These are phyloP conservation scores for Gymnocheta viridis DNA, from an alignment of 2,888 invertebrate species.

Conservation along the genomic window DNA sequence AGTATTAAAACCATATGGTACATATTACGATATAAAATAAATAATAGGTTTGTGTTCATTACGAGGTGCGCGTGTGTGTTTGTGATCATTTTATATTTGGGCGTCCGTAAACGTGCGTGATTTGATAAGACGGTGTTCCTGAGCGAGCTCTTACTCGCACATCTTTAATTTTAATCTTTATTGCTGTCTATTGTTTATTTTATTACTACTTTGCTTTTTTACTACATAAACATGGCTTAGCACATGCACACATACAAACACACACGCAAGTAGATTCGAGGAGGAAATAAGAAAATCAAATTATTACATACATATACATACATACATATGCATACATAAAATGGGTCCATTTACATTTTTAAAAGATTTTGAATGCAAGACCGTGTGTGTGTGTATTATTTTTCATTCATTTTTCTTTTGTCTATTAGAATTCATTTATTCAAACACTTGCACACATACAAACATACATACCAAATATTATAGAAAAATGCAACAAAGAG, in stretches of 20 bases:
- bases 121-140: too few species aligned
- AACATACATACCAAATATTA: background rate
- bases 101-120: too few species aligned
- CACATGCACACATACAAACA: background rate
- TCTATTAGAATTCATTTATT: constrained; percentile 16
- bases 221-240: background rate
- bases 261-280: background rate
- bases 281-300: background rate
- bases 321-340: background rate
- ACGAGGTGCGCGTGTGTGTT: too few species aligned
- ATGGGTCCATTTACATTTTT: background rate
- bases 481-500: background rate
- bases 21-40: too few species aligned
- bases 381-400: background rate
- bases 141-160: too few species aligned
- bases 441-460: background rate
- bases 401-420: constrained; percentile 7
- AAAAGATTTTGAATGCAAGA: background rate
- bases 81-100: too few species aligned
- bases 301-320: background rate
- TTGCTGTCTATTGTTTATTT: constrained; percentile 43
- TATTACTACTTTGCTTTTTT: background rate
- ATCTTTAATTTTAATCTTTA: constrained; percentile 54
- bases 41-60: too few species aligned
- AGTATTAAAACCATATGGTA: too few species aligned